phyloP scores from a whole-genome alignment of 2,113 vertebrate genomes.

The Macrotis lagotis region DNA sequence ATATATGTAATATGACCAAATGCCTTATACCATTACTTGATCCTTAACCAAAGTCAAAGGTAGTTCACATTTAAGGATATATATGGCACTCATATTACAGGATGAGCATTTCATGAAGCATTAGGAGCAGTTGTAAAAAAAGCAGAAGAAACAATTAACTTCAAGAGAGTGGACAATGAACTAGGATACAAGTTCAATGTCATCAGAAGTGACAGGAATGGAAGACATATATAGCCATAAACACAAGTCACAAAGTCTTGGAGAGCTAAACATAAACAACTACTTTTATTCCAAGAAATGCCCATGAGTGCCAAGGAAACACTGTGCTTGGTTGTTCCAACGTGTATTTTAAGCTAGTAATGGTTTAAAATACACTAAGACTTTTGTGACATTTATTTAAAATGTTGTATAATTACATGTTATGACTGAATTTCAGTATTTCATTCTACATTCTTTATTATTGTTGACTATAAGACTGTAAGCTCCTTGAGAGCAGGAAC shows the following conservation, averaged over 20 bases:
- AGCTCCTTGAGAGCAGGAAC: not conserved
- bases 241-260: not conserved
- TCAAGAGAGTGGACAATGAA: not conserved
- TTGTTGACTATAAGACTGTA: not conserved
- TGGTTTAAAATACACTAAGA: not conserved
- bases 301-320: not conserved
- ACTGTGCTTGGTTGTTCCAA: too few species aligned
- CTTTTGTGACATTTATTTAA: not conserved
- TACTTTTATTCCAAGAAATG: not conserved
- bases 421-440: not conserved
- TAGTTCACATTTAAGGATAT: conserved; percentile 4
- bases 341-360: not conserved
- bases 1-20: conserved; percentile 76
- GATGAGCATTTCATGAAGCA: not conserved
- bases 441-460: not conserved
- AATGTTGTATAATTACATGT: not conserved
- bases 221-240: not conserved
- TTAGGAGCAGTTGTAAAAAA: not conserved
- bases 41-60: not conserved
- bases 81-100: not conserved
- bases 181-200: not conserved
- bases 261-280: not conserved
- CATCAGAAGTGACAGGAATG: not conserved
- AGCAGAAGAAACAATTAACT: not conserved
- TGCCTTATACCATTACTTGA: conserved; percentile 50